Percentiles rank a stretch among this genome's conserved stretches.
These are phyloP conservation scores for Ornithorhynchus anatinus DNA, from an alignment of 2,113 vertebrate species.

Conservation along the genomic window DNA sequence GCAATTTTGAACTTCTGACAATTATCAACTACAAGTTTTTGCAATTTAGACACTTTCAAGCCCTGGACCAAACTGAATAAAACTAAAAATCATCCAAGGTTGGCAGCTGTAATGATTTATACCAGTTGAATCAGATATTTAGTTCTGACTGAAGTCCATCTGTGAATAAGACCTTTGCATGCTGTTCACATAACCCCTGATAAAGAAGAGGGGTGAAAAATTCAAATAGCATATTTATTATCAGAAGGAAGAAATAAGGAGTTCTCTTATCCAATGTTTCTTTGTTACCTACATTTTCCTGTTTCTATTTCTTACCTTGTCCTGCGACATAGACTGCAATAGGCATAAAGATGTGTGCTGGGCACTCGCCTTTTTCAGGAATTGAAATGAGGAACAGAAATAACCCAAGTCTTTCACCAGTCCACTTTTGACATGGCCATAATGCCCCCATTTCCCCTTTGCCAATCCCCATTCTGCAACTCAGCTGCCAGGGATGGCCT, in stretches of 20 bases:
- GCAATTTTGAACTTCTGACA: constrained; percentile 57
- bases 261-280: too few species aligned
- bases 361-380: not conserved
- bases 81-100: not conserved
- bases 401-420: not conserved
- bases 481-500: too few species aligned
- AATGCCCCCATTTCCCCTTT: not conserved
- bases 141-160: constrained; percentile 10
- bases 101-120: not conserved
- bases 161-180: constrained; percentile 1
- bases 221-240: not conserved
- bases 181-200: constrained; percentile 5
- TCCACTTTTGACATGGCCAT: not conserved
- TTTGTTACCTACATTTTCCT: too few species aligned
- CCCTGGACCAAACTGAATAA: not conserved
- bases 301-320: not conserved
- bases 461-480: not conserved
- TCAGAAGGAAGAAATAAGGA: not conserved
- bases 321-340: not conserved
- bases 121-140: not conserved
- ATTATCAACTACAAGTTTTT: constrained; percentile 52
- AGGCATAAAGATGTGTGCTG: not conserved
- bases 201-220: constrained; percentile 22
- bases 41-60: constrained; percentile 32
- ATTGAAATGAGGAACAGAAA: not conserved